A percentile compares a stretch with the other conserved stretches of the same genome.
Evolutionary conservation across 2,888 invertebrate species (phyloP).

Genomic region (Podotricha telesiphe): DNA sequence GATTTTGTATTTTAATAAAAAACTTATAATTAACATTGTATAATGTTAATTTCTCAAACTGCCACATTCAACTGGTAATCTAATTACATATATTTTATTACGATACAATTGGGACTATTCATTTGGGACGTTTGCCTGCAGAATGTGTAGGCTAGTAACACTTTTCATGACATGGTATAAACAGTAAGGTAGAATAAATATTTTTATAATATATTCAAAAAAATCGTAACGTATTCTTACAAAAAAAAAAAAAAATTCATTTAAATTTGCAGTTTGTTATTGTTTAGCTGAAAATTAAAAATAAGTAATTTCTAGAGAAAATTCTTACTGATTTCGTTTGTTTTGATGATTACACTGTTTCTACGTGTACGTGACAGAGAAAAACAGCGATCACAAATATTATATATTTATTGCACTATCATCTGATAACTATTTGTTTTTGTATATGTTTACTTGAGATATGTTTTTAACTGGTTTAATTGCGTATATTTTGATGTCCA

Average conservation of each 20-base stretch:
- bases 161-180: slow-evolving; percentile 23
- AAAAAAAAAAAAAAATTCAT: neutral
- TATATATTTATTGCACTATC: neutral
- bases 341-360: neutral
- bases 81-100: slow-evolving; percentile 18
- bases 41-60: slow-evolving; percentile 21
- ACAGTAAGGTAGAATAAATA: slow-evolving; percentile 20
- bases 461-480: neutral
- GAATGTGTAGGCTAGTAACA: slow-evolving; percentile 12
- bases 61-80: slow-evolving; percentile 12
- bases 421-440: neutral
- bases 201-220: slow-evolving; percentile 25
- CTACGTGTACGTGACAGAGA: neutral
- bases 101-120: slow-evolving; percentile 12
- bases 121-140: slow-evolving; percentile 17
- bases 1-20: slow-evolving; percentile 12
- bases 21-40: slow-evolving; percentile 1
- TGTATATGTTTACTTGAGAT: neutral
- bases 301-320: neutral
- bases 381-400: neutral
- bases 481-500: no score
- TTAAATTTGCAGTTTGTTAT: neutral
- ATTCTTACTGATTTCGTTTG: neutral
- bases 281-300: neutral
- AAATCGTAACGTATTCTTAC: neutral